phyloP scores from a whole-genome alignment of 30 jellyfish, hydroid and myxozoan genomes.

The Aurelia sp. region DNA sequence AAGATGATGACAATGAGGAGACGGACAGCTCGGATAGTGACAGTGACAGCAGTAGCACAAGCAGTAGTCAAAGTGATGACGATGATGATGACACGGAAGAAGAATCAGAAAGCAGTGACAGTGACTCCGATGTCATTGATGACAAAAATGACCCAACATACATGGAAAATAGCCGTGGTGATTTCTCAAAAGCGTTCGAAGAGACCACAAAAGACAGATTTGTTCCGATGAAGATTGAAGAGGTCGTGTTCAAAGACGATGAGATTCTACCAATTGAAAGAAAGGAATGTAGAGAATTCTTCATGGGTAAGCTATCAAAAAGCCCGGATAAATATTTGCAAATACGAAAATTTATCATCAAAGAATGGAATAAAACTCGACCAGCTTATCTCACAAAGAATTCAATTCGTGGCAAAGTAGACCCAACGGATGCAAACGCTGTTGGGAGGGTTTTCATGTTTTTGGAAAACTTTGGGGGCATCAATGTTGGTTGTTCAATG shows the following conservation, averaged over 20 bases:
- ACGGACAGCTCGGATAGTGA: conserved; percentile 41
- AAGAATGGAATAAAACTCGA: conserved; percentile 48
- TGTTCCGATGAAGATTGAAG: conserved; percentile 29
- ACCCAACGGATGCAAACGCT: conserved; percentile 72
- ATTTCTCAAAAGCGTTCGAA: conserved; percentile 1
- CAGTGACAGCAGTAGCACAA: conserved; percentile 55
- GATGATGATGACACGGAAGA: conserved; percentile 37
- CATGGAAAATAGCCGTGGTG: not conserved
- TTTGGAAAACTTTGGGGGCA: conserved; percentile 62
- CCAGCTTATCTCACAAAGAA: conserved; percentile 60
- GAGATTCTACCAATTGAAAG: conserved; percentile 53
- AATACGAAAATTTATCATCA: conserved; percentile 45
- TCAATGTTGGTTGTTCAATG: conserved; percentile 62
- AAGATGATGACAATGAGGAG: conserved; percentile 38
- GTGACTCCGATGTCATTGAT: conserved; percentile 41
- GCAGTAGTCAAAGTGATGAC: conserved; percentile 42
- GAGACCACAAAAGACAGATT: not conserved
- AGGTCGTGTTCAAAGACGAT: conserved; percentile 32
- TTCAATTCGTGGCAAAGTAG: conserved; percentile 53
- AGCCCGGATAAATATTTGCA: conserved; percentile 54
- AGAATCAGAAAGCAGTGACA: conserved; percentile 50
- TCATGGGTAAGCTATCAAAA: conserved; percentile 68
- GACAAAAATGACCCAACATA: conserved; percentile 4
- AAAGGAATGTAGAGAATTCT: conserved; percentile 63
- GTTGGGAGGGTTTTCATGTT: conserved; percentile 61